A percentile compares a stretch with the other conserved stretches of the same genome.
Evolutionary conservation across 2,113 vertebrate genomes (phyloP).

Genomic region (Egretta garzetta): DNA sequence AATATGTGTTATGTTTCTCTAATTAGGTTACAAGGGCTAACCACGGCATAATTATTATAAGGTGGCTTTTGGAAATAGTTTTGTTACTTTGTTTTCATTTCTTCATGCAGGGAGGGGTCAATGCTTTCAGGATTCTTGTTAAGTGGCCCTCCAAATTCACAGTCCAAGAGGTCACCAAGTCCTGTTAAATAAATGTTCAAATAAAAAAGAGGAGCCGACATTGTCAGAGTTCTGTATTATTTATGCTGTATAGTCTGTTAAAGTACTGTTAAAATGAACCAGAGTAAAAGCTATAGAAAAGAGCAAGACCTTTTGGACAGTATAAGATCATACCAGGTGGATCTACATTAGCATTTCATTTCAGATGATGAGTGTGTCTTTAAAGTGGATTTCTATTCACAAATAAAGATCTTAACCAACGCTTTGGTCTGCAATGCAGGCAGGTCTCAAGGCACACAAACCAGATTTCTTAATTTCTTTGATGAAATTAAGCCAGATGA

Average conservation of each 20-base stretch:
- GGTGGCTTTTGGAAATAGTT: not conserved
- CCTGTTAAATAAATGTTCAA: not conserved
- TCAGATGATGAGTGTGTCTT: not conserved
- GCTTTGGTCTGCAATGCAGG: not conserved
- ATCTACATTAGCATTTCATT: not conserved
- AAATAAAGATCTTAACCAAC: not conserved
- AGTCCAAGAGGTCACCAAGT: not conserved
- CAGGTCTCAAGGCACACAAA: not conserved
- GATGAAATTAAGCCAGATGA: not conserved
- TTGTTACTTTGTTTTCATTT: not conserved
- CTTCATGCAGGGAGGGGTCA: rapidly evolving
- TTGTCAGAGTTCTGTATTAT: not conserved
- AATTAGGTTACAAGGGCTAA: not conserved
- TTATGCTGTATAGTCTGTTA: not conserved
- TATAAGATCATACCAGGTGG: not conserved
- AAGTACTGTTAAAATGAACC: not conserved
- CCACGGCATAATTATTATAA: not conserved
- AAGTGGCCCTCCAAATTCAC: not conserved
- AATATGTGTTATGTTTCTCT: not conserved
- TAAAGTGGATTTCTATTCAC: not conserved
- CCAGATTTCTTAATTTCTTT: not conserved
- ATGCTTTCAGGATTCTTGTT: not conserved
- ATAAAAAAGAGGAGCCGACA: not conserved
- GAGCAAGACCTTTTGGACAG: not conserved
- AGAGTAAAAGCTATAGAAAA: not conserved